These are phyloP conservation scores for Rhodeus uyekii DNA, from an alignment of 2,797 vertebrate species.

Conservation along the genomic window DNA sequence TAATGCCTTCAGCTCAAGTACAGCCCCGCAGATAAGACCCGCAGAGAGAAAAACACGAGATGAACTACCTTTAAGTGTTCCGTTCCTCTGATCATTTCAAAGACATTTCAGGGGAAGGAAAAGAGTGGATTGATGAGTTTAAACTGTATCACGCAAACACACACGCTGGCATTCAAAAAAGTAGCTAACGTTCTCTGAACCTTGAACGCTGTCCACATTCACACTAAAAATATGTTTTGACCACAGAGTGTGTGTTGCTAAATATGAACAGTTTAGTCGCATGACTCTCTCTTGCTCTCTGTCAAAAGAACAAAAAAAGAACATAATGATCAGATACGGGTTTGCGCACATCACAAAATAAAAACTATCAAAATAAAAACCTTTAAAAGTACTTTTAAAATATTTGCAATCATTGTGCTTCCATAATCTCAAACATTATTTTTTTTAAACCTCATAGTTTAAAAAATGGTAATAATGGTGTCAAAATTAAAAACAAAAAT, in stretches of 20 bases:
- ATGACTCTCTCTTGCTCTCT: background rate
- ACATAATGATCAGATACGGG: background rate
- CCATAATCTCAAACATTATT: background rate
- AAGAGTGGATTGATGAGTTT: slow-evolving; percentile 57
- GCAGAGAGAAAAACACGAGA: slow-evolving; percentile 25
- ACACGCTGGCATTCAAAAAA: slow-evolving; percentile 16
- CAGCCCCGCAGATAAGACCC: slow-evolving; percentile 71
- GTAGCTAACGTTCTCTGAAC: slow-evolving; percentile 6
- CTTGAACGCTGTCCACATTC: slow-evolving; percentile 8
- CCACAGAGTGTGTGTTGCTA: slow-evolving; percentile 18
- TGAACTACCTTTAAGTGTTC: slow-evolving; percentile 67
- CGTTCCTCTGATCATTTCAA: slow-evolving; percentile 48
- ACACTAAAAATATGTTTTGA: slow-evolving; percentile 27
- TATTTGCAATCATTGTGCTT: background rate
- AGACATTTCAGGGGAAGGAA: slow-evolving; percentile 54
- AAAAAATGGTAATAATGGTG: too few species aligned
- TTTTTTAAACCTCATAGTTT: background rate
- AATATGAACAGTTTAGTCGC: slow-evolving; percentile 14
- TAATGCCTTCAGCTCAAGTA: slow-evolving; percentile 75
- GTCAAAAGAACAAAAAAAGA: background rate
- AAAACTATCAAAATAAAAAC: background rate
- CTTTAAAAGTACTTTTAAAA: background rate
- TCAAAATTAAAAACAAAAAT: too few species aligned
- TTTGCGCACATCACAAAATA: background rate
- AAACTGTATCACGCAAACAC: slow-evolving; percentile 12